Conservation (phyloP, 2,113 vertebrate species). For the Lamprologus speciosus region DNA sequence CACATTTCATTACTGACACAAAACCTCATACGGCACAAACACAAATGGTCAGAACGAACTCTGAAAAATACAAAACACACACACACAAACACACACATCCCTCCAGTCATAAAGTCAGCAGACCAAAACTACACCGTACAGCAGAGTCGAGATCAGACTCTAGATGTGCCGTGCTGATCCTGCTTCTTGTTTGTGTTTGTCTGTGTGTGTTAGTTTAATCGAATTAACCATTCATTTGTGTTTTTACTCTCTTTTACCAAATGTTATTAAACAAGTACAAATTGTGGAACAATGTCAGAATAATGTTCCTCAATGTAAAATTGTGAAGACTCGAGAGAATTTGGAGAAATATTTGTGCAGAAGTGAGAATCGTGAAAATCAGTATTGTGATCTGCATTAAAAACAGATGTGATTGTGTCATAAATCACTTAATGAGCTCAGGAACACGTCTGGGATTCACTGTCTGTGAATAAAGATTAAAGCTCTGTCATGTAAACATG, state of each 20-base stretch:
- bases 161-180: not conserved
- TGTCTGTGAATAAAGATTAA: not conserved
- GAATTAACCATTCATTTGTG: not conserved
- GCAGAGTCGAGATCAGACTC: not conserved
- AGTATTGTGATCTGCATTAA: not conserved
- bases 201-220: not conserved
- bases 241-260: not conserved
- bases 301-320: not conserved
- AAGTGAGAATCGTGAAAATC: not conserved
- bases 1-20: not conserved
- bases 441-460: not conserved
- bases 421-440: not conserved
- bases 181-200: not conserved
- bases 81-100: not conserved
- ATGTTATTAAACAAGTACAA: not conserved
- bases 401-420: not conserved
- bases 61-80: not conserved
- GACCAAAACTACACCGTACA: slow-evolving; percentile 11
- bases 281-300: not conserved
- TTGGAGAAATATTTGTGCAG: not conserved
- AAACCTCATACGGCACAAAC: not conserved
- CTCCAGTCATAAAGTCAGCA: not conserved
- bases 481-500: not conserved
- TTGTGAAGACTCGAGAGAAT: fast-evolving
- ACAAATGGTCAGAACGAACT: not conserved